These are phyloP conservation scores for Falco rusticolus DNA, from an alignment of 2,797 vertebrate genomes.

Conservation along the genomic window DNA sequence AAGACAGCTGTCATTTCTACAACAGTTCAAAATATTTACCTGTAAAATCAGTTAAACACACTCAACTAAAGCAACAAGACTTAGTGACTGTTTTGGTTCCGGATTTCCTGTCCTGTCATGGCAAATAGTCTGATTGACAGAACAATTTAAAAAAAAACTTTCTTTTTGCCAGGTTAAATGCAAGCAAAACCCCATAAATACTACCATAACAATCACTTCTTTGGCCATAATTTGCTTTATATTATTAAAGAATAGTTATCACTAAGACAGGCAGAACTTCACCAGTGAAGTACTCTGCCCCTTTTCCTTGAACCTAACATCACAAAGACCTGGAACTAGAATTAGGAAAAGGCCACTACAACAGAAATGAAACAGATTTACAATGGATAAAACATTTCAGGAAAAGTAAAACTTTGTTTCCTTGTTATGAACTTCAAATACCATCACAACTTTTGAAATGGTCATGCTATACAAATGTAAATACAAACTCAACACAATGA, in stretches of 20 bases:
- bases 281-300: background rate
- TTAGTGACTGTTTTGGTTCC: background rate
- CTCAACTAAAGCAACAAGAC: background rate
- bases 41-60: slow-evolving; percentile 9
- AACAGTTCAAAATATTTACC: background rate
- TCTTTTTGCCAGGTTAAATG: background rate
- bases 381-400: background rate
- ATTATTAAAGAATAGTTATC: background rate
- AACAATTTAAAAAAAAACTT: background rate
- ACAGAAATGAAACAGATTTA: background rate
- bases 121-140: background rate
- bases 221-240: background rate
- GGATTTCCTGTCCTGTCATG: background rate
- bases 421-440: background rate
- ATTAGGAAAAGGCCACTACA: background rate
- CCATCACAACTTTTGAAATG: background rate
- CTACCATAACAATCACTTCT: background rate
- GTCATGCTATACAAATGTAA: background rate
- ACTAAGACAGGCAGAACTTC: background rate
- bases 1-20: slow-evolving; percentile 62
- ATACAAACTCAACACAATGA: background rate
- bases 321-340: background rate
- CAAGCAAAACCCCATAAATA: background rate
- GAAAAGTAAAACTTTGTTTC: background rate
- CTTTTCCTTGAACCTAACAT: background rate